A percentile compares a stretch with the other conserved stretches of the same genome.
phyloP scores from a whole-genome alignment of 2,113 vertebrate genomes.

The Heterotilapia buettikoferi region DNA sequence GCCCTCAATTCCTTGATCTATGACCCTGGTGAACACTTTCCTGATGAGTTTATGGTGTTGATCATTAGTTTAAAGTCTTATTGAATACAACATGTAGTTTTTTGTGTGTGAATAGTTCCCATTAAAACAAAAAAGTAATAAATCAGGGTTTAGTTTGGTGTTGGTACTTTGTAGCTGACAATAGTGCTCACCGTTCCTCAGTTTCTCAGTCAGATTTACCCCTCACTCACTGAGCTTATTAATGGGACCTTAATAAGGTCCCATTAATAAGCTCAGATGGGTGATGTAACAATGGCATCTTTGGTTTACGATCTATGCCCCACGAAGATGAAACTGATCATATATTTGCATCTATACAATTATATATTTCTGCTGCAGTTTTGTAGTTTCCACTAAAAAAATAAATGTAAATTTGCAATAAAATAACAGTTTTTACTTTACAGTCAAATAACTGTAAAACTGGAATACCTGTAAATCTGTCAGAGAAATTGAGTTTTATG shows the following conservation, averaged over 20 bases:
- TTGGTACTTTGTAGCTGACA: neutral
- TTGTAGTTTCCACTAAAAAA: neutral
- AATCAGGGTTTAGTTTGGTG: neutral
- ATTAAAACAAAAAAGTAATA: neutral
- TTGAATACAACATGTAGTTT: accelerated
- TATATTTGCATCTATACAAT: neutral
- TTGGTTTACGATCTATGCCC: neutral
- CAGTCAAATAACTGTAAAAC: neutral
- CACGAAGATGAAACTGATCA: neutral
- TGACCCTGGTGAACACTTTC: neutral
- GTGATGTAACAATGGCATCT: too few species aligned
- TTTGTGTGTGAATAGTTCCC: accelerated
- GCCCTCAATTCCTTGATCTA: neutral
- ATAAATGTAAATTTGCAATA: neutral
- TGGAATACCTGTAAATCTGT: accelerated
- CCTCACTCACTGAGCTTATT: accelerated
- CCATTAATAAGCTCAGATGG: neutral
- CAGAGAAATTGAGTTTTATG: neutral
- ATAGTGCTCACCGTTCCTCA: accelerated
- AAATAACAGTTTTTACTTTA: neutral
- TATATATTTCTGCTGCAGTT: neutral
- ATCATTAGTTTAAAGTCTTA: neutral
- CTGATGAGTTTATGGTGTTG: neutral
- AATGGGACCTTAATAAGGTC: neutral
- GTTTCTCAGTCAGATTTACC: neutral